Evolutionary conservation across 2,888 invertebrate species (phyloP).

Genomic region (Pherbina coryleti): DNA sequence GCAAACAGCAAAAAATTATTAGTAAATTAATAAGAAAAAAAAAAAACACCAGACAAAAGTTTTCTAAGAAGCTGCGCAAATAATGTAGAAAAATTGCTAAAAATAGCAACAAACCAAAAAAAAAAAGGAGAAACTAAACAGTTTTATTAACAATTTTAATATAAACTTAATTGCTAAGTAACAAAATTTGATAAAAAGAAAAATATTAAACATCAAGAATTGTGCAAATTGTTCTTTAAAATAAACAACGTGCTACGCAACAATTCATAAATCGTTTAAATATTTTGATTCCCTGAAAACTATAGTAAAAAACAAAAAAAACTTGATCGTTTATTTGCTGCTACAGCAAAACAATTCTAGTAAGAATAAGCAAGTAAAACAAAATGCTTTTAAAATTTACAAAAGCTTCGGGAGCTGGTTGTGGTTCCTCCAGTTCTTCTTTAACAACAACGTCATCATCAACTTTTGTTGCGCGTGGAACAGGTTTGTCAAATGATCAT

Average conservation of each 20-base stretch:
- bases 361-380: conserved; percentile 24
- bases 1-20: conserved; percentile 16
- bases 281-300: not conserved
- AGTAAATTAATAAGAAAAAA: conserved; percentile 20
- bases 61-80: conserved; percentile 35
- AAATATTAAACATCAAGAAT: not conserved
- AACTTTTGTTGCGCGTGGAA: conserved; percentile 60
- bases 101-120: conserved; percentile 58
- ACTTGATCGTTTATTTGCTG: not conserved
- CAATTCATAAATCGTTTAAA: not conserved
- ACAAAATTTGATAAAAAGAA: not conserved
- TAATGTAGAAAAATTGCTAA: conserved; percentile 52
- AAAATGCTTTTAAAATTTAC: conserved; percentile 63
- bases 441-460: conserved; percentile 54
- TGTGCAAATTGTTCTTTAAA: not conserved
- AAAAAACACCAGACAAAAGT: not conserved
- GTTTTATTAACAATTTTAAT: not conserved
- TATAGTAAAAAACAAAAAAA: conserved; percentile 40
- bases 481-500: conserved; percentile 59
- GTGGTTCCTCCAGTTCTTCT: conserved; percentile 56
- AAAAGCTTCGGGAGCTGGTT: conserved; percentile 60
- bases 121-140: not conserved
- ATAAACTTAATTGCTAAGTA: not conserved
- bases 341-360: not conserved
- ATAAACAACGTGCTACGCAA: not conserved